These are phyloP conservation scores for Plebejus anna DNA, from an alignment of 2,888 invertebrate genomes.

Conservation along the genomic window DNA sequence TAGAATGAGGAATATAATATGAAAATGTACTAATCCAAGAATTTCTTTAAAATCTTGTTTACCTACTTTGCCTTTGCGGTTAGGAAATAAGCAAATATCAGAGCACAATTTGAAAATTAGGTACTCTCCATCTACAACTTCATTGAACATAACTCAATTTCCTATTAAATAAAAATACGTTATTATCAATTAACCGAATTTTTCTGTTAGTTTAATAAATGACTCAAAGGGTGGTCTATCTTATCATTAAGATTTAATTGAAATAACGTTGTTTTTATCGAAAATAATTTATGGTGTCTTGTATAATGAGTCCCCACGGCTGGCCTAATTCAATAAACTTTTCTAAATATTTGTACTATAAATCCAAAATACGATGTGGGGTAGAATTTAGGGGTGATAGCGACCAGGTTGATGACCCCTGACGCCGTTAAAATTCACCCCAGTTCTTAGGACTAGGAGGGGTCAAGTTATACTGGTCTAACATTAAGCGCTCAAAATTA, in stretches of 20 bases:
- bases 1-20: not conserved
- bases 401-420: constrained; percentile 25
- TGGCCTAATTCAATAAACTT: constrained; percentile 24
- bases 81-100: too few relatives aligned
- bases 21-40: not conserved
- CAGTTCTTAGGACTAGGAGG: not conserved
- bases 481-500: constrained; percentile 17
- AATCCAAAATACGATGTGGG: constrained; percentile 27
- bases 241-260: constrained; percentile 1
- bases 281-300: constrained; percentile 19
- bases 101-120: not conserved
- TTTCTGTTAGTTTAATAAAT: not conserved
- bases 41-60: not conserved
- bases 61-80: too few relatives aligned
- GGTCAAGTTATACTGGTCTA: constrained; percentile 2
- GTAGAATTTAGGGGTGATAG: constrained; percentile 28
- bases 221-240: constrained; percentile 22
- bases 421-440: not conserved
- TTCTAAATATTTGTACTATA: constrained; percentile 31
- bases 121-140: not conserved
- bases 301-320: constrained; percentile 7
- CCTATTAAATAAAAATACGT: not conserved
- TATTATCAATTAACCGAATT: not conserved
- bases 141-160: not conserved
- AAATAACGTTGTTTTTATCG: constrained; percentile 2